Evolutionary conservation across 2,888 invertebrate species (phyloP), one percentile per base, ranked within the genome.

Genomic region (Hypena proboscidalis): DNA sequence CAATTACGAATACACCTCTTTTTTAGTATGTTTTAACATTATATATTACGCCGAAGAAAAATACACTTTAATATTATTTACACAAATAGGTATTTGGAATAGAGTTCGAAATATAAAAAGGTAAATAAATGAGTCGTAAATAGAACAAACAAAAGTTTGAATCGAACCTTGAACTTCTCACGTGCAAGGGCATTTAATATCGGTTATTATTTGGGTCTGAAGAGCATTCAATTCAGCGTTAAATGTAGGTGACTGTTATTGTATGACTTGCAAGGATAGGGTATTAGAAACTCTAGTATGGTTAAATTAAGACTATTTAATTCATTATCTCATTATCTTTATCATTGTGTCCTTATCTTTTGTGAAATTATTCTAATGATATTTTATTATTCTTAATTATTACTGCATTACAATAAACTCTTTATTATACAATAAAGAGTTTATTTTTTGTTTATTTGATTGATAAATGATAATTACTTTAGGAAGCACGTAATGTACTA

Each of bases 131-230:
- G 7, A 53, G 45, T 43, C 41, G 26, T 27, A 32, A 34, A 31
- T 41, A 40, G 42, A 58, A 53, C 58, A 61, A 58, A 58, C 40
- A 62, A 61, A 46, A 47, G 39, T 33, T 34, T 21, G 9, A 3
- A 4, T 30, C n/a, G n/a, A n/a, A 7, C 60, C 63, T 62, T 62
- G 63, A 61, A 52, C 62, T 62, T 62, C 46, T 62, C 56, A 33
- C 30, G 15, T 58, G 58, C 54, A 58, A 60, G 58, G 62, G 55
- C 55, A 37, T 36, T 45, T 45, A 47, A 46, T 46, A 47, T 44
- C 22, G 10, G 36, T 42, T 58, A 47, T 58, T 51, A 58, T 42
- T 51, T 42, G 47, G 35, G 17, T 41, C 37, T 56, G 46, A 56
- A 46, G 42, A 56, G 52, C 37, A 47, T 38, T 27, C 36, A 43